Evolutionary conservation across 2,888 invertebrate species (phyloP).

Genomic region (Xylophagus ater): DNA sequence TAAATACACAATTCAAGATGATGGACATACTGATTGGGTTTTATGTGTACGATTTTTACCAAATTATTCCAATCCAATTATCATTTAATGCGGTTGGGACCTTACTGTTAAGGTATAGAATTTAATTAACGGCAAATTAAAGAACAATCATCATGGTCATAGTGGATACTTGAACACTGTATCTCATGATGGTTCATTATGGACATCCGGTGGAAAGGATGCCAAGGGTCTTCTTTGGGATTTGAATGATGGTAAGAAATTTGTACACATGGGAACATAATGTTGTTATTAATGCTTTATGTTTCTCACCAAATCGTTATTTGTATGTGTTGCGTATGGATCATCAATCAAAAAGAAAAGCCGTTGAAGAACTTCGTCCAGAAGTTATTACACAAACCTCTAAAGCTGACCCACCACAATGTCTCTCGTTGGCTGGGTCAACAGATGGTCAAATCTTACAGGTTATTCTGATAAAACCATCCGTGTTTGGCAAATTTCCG

Average conservation of each 20-base stretch:
- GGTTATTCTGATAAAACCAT: conserved; percentile 98
- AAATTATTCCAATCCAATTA: conserved; percentile 89
- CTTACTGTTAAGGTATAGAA: conserved; percentile 92
- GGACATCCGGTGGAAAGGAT: conserved; percentile 99
- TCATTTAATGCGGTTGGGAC: conserved; percentile 95
- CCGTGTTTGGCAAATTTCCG: conserved; percentile 96
- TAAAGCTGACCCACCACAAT: conserved; percentile 89
- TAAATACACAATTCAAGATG: conserved; percentile 91
- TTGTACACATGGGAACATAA: conserved; percentile 97
- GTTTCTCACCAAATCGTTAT: conserved; percentile 99
- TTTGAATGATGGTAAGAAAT: conserved; percentile 97
- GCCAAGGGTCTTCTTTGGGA: conserved; percentile 99
- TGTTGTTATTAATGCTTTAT: conserved; percentile 94
- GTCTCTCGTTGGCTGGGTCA: conserved; percentile 96
- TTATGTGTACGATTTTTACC: conserved; percentile 94
- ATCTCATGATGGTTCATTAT: conserved; percentile 97
- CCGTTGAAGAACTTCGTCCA: conserved; percentile 96
- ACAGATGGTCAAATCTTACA: conserved; percentile 95
- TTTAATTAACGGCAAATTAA: conserved; percentile 87
- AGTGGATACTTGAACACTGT: conserved; percentile 94
- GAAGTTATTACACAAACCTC: conserved; percentile 74
- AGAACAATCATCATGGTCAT: conserved; percentile 92
- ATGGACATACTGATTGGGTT: conserved; percentile 90
- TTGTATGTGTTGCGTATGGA: conserved; percentile 99
- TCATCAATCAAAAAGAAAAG: conserved; percentile 97